phyloP scores from a whole-genome alignment of 2,888 invertebrate genomes.

The Campoletis raptor region DNA sequence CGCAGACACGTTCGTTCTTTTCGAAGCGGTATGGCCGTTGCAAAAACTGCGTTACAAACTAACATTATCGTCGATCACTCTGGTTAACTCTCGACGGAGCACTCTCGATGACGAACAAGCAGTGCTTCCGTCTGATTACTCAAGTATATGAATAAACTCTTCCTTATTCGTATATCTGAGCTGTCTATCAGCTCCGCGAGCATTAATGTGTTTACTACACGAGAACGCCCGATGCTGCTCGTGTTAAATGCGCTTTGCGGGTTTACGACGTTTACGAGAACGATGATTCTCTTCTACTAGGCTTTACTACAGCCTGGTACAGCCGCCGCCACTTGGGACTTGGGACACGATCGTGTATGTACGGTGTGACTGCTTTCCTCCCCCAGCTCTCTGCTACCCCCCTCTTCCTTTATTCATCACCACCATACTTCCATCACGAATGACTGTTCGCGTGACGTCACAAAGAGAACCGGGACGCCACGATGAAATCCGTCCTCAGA shows the following conservation, averaged over 20 bases:
- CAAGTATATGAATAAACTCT: constrained; percentile 13
- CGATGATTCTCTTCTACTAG: constrained; percentile 61
- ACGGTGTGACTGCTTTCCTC: constrained; percentile 44
- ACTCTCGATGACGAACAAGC: constrained; percentile 31
- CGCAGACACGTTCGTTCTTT: constrained; percentile 48
- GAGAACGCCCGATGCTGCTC: constrained; percentile 2
- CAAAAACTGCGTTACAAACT: constrained; percentile 52
- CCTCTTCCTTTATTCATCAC: constrained; percentile 62
- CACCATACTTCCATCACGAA: constrained; percentile 34
- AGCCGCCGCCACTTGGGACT: constrained; percentile 30
- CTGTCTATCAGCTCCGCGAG: constrained; percentile 16
- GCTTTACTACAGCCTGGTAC: constrained; percentile 55
- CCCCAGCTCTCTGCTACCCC: constrained; percentile 1
- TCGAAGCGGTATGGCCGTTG: constrained; percentile 29
- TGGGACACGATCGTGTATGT: constrained; percentile 1
- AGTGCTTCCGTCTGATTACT: not conserved
- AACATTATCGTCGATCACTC: constrained; percentile 60
- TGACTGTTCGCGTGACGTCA: constrained; percentile 69
- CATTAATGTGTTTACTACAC: constrained; percentile 7
- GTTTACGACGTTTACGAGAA: constrained; percentile 52
- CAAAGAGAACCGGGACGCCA: constrained; percentile 63
- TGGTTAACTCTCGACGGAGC: constrained; percentile 15
- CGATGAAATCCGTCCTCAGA: constrained; percentile 15
- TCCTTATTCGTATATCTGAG: constrained; percentile 13
- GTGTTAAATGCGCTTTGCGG: not conserved